These are phyloP conservation scores for Iguana delicatissima DNA, from an alignment of 2,797 vertebrate genomes.

Conservation along the genomic window DNA sequence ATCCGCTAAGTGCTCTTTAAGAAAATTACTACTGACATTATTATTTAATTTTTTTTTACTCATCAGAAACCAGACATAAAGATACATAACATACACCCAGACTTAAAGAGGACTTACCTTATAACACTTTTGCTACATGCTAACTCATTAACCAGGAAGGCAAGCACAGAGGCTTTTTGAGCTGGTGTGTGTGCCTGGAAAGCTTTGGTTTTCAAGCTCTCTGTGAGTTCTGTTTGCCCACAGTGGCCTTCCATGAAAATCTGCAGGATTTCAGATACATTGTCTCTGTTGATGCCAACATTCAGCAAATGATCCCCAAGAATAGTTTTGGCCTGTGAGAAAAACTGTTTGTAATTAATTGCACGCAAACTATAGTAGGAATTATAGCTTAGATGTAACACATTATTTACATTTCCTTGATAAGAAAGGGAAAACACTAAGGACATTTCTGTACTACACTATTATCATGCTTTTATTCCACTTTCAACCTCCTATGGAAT, in stretches of 20 bases:
- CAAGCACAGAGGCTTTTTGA: slow-evolving; percentile 91
- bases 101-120: slow-evolving; percentile 81
- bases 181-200: slow-evolving; percentile 93
- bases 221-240: slow-evolving; percentile 87
- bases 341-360: slow-evolving; percentile 40
- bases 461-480: too few species aligned
- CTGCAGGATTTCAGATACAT: slow-evolving; percentile 95
- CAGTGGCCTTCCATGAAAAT: slow-evolving; percentile 93
- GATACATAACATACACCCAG: not conserved
- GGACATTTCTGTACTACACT: too few species aligned
- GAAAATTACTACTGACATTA: not conserved
- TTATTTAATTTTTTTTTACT: not conserved
- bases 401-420: not conserved
- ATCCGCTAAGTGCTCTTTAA: not conserved
- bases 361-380: not conserved
- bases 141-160: slow-evolving; percentile 93
- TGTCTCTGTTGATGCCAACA: slow-evolving; percentile 91
- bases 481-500: too few species aligned
- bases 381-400: not conserved
- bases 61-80: not conserved
- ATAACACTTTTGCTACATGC: slow-evolving; percentile 95
- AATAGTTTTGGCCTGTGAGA: slow-evolving; percentile 88
- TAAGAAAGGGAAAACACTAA: not conserved
- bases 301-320: slow-evolving; percentile 92
- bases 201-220: slow-evolving; percentile 93